phyloP scores from a whole-genome alignment of 2,113 vertebrate genomes.

The Arvicanthis niloticus region DNA sequence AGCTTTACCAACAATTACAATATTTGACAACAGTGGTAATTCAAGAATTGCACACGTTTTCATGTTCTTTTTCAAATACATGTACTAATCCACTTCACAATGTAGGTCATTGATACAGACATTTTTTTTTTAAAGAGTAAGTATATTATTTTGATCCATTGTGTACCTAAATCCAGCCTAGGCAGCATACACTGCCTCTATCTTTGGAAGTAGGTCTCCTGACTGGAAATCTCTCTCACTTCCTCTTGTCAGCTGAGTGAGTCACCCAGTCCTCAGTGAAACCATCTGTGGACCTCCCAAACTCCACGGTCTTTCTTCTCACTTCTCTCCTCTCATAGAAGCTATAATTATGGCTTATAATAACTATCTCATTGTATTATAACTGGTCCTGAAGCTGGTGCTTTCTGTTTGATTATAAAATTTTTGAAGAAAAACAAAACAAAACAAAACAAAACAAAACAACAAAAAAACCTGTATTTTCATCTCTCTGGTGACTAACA shows the following conservation, averaged over 20 bases:
- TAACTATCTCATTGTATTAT: background rate
- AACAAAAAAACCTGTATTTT: background rate
- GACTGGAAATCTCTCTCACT: background rate
- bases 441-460: background rate
- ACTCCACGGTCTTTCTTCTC: background rate
- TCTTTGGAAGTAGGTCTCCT: background rate
- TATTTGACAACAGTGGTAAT: background rate
- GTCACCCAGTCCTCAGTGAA: background rate
- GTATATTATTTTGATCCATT: background rate
- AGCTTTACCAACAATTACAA: constrained; percentile 1
- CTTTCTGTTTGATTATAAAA: constrained; percentile 4
- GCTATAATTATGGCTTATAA: background rate
- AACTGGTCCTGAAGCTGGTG: background rate
- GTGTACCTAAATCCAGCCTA: background rate
- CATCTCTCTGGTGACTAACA: background rate
- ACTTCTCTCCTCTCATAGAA: background rate
- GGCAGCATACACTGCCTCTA: background rate
- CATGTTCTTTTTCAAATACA: background rate
- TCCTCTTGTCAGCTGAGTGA: background rate
- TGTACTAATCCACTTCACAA: background rate
- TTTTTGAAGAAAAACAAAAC: background rate
- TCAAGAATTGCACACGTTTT: background rate
- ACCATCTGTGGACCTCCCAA: background rate
- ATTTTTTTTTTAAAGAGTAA: background rate
- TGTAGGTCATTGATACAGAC: background rate